A percentile compares a stretch with the other conserved stretches of the same genome.
Conservation (phyloP, 2,888 invertebrate genomes). For the Campaea margaritaria region DNA sequence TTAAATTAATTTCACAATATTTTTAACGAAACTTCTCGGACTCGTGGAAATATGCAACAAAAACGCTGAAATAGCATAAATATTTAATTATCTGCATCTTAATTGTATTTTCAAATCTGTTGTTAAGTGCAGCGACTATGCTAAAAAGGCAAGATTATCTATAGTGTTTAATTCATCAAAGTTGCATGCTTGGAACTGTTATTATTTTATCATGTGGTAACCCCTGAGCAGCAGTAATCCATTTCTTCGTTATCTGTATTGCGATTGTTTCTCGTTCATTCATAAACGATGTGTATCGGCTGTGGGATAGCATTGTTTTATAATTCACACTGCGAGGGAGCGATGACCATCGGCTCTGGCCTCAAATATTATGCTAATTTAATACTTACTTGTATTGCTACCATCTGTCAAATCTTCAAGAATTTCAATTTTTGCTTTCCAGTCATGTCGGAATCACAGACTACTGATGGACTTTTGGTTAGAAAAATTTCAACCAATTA, state of each 20-base stretch:
- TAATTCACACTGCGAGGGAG: conserved; percentile 38
- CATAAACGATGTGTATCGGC: conserved; percentile 61
- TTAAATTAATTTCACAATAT: no score
- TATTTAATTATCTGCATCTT: neutral
- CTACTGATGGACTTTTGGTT: no score
- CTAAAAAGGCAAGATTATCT: conserved; percentile 9
- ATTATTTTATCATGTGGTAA: conserved; percentile 32
- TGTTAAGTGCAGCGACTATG: conserved; percentile 3
- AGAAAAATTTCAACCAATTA: no score
- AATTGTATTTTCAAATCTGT: neutral
- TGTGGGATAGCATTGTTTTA: conserved; percentile 42
- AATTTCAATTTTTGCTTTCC: no score
- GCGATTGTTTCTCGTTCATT: conserved; percentile 63
- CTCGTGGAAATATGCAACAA: no score
- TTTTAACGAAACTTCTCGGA: no score
- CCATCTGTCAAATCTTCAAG: no score
- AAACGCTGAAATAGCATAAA: no score
- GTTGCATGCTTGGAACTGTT: conserved; percentile 26
- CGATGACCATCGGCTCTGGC: conserved; percentile 44
- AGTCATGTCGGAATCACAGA: no score
- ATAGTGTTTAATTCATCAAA: conserved; percentile 4
- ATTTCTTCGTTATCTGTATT: conserved; percentile 56
- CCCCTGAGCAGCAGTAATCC: conserved; percentile 50
- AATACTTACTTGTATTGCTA: no score
- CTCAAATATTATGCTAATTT: conserved; percentile 7